These are phyloP conservation scores for Acipenser transmontanus DNA, from an alignment of 2,797 vertebrate species.

Conservation along the genomic window DNA sequence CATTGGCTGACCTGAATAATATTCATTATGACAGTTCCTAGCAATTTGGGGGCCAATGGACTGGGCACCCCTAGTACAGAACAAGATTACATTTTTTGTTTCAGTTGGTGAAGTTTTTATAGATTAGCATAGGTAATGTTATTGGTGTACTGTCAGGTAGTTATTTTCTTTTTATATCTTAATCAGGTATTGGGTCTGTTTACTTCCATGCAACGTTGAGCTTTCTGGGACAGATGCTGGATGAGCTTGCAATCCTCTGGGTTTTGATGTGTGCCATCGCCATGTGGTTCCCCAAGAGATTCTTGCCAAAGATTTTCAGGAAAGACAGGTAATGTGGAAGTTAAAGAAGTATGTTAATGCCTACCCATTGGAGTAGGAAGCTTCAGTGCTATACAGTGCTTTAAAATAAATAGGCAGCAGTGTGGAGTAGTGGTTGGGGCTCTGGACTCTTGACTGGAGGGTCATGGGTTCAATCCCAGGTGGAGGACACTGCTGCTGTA, in stretches of 20 bases:
- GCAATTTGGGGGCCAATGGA: no score
- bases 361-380: no score
- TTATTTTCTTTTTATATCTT: conserved; percentile 24
- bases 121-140: not conserved
- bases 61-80: not conserved
- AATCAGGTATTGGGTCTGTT: conserved; percentile 89
- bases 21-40: no score
- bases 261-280: conserved; percentile 94
- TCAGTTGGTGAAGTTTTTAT: conserved; percentile 13
- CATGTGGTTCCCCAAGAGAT: conserved; percentile 97
- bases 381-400: no score
- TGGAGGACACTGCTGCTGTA: no score
- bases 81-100: not conserved
- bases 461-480: no score
- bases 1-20: no score
- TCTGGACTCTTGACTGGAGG: no score
- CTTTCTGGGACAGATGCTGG: conserved; percentile 96
- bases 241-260: conserved; percentile 93
- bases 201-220: conserved; percentile 97
- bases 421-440: no score
- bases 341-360: no score
- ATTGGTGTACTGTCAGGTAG: not conserved
- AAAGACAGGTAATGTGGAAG: conserved; percentile 75
- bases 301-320: conserved; percentile 84
- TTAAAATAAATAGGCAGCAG: no score